Conservation (phyloP, 2,888 invertebrate species). For the Rhogogaster chlorosoma region DNA sequence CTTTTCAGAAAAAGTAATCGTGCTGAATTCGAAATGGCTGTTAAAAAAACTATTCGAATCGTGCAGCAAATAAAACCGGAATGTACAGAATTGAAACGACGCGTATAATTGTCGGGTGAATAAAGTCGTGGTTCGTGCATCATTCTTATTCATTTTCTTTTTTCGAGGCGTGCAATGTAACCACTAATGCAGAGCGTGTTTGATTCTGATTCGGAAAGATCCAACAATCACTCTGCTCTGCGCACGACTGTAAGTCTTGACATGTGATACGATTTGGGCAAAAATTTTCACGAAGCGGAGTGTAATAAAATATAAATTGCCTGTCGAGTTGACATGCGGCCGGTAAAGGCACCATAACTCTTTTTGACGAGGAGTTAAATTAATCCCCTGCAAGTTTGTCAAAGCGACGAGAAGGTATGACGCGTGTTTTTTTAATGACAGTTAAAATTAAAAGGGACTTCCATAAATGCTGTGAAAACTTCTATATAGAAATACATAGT, state of each 20-base stretch:
- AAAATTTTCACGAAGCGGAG: neutral
- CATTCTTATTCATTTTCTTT: neutral
- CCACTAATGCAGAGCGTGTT: too few relatives aligned
- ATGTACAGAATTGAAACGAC: neutral
- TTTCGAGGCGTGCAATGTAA: neutral
- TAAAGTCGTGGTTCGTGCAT: too few relatives aligned
- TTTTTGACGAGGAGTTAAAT: neutral
- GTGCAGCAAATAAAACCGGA: neutral
- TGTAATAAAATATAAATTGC: neutral
- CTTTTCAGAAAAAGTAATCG: neutral
- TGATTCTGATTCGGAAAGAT: too few relatives aligned
- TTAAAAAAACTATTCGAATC: neutral
- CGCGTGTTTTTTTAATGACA: neutral
- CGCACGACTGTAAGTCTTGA: neutral
- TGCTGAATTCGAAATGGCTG: neutral
- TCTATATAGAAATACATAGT: too few relatives aligned
- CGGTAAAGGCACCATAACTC: neutral
- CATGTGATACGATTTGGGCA: neutral
- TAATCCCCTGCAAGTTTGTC: neutral
- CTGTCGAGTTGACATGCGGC: neutral
- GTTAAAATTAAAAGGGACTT: neutral
- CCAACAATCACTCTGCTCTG: neutral
- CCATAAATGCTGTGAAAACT: neutral
- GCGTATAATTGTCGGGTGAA: neutral
- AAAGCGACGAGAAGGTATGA: neutral